phyloP scores from a whole-genome alignment of 37 sponge, comb jelly and placozoan species.

The Haliclona indistincta region DNA sequence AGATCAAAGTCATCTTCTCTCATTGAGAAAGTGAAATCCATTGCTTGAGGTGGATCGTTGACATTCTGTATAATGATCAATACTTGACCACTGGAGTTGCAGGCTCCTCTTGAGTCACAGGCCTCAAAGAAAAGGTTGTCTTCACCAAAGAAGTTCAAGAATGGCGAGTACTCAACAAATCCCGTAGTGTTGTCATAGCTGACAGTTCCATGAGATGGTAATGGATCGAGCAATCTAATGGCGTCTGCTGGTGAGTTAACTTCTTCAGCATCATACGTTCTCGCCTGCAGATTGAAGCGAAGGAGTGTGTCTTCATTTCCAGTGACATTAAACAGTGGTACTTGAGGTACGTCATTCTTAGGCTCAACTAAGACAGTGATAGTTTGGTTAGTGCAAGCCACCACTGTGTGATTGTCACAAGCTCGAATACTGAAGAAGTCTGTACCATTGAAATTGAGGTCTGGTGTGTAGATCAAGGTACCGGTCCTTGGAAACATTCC shows the following conservation, averaged over 20 bases:
- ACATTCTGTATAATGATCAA: conserved; percentile 52
- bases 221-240: conserved; percentile 40
- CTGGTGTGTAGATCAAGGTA: conserved; percentile 53
- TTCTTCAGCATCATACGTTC: conserved; percentile 83
- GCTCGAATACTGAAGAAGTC: conserved; percentile 52
- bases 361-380: conserved; percentile 49
- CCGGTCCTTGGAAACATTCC: conserved; percentile 32
- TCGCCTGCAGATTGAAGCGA: conserved; percentile 39
- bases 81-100: conserved; percentile 55
- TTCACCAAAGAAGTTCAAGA: conserved; percentile 48
- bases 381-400: conserved; percentile 40
- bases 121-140: conserved; percentile 68
- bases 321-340: conserved; percentile 30
- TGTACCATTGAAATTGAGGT: conserved; percentile 40
- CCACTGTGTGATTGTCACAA: conserved; percentile 72
- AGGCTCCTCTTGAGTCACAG: conserved; percentile 67
- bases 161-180: conserved; percentile 55
- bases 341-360: conserved; percentile 76
- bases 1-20: conserved; percentile 85
- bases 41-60: conserved; percentile 76
- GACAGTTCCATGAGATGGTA: conserved; percentile 58
- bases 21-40: conserved; percentile 48
- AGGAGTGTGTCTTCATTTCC: conserved; percentile 58
- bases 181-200: conserved; percentile 66
- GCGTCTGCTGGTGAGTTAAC: conserved; percentile 36